These are phyloP conservation scores for Spongilla lacustris DNA, from an alignment of 37 sponge, comb jelly and placozoan genomes.

Conservation along the genomic window DNA sequence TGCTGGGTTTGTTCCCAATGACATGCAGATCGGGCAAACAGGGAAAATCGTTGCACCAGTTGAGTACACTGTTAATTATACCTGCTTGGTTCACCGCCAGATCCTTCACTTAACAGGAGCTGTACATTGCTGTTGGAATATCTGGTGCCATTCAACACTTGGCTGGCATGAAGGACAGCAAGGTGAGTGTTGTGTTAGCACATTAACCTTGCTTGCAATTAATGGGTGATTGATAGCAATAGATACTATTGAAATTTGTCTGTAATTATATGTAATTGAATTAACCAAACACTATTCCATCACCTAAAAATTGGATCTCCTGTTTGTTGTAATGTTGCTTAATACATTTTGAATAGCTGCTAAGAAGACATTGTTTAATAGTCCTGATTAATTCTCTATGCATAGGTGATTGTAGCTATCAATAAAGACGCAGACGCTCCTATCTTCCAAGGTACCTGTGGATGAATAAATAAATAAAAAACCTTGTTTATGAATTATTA, in stretches of 20 bases:
- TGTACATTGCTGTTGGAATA: slow-evolving; percentile 99
- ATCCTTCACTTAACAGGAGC: slow-evolving; percentile 57
- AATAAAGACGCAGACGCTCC: slow-evolving; percentile 99
- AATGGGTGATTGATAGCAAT: too few relatives aligned
- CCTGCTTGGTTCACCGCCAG: too few relatives aligned
- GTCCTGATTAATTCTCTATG: too few relatives aligned
- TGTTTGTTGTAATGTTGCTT: too few relatives aligned
- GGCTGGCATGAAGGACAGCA: slow-evolving; percentile 99
- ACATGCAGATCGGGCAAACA: slow-evolving; percentile 99
- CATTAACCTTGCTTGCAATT: too few relatives aligned
- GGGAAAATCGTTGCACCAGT: slow-evolving; percentile 99
- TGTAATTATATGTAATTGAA: too few relatives aligned
- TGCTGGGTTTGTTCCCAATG: slow-evolving; percentile 98
- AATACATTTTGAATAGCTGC: too few relatives aligned
- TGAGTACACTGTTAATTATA: background rate
- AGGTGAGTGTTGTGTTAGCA: slow-evolving; percentile 56
- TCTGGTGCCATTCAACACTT: slow-evolving; percentile 99
- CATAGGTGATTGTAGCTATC: slow-evolving; percentile 97
- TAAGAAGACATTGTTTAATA: too few relatives aligned
- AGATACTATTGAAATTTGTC: too few relatives aligned
- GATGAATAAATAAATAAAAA: background rate
- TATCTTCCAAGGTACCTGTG: slow-evolving; percentile 89
- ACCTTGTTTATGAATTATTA: too few relatives aligned
- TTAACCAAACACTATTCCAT: too few relatives aligned
- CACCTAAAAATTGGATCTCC: too few relatives aligned